A percentile compares a stretch with the other conserved stretches of the same genome.
Evolutionary conservation across 1,140 invertebrate genomes (phyloP).

Genomic region (Neelides sp.): DNA sequence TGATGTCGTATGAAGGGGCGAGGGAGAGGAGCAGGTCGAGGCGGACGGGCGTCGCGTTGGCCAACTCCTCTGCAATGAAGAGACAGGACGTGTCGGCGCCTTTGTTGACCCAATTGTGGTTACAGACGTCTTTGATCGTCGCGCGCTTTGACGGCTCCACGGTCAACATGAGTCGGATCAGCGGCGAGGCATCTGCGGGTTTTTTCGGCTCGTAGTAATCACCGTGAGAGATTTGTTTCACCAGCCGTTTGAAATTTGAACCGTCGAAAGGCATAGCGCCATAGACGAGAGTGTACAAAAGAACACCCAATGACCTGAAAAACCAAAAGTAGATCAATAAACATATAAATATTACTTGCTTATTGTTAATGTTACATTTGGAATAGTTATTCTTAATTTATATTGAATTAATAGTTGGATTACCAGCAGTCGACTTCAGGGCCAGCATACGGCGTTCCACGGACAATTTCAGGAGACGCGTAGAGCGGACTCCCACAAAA

Average conservation of each 20-base stretch:
- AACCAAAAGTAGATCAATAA: slow-evolving; percentile 32
- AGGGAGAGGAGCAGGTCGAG: slow-evolving; percentile 74
- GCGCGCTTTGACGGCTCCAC: slow-evolving; percentile 78
- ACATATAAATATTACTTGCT: not conserved
- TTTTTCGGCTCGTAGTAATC: slow-evolving; percentile 94
- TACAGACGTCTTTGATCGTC: slow-evolving; percentile 84
- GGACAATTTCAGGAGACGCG: slow-evolving; percentile 97
- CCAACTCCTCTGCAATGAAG: slow-evolving; percentile 71
- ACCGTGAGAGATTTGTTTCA: slow-evolving; percentile 76
- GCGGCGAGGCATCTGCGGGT: slow-evolving; percentile 84
- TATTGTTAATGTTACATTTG: not conserved
- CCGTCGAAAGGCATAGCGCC: slow-evolving; percentile 99
- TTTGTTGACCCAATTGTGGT: slow-evolving; percentile 83
- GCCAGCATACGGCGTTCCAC: slow-evolving; percentile 93
- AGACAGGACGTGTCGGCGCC: slow-evolving; percentile 56
- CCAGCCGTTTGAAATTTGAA: slow-evolving; percentile 90
- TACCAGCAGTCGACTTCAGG: slow-evolving; percentile 60
- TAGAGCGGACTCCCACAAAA: slow-evolving; percentile 97
- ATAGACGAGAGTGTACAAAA: slow-evolving; percentile 95
- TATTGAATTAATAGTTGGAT: slow-evolving; percentile 7
- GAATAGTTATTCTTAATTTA: not conserved
- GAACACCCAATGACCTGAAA: slow-evolving; percentile 94
- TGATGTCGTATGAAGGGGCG: slow-evolving; percentile 45
- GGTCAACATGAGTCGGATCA: slow-evolving; percentile 87
- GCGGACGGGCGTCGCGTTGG: slow-evolving; percentile 75